These are phyloP conservation scores for Boulengeromyrus knoepffleri DNA, from an alignment of 2,113 vertebrate species.

Conservation along the genomic window DNA sequence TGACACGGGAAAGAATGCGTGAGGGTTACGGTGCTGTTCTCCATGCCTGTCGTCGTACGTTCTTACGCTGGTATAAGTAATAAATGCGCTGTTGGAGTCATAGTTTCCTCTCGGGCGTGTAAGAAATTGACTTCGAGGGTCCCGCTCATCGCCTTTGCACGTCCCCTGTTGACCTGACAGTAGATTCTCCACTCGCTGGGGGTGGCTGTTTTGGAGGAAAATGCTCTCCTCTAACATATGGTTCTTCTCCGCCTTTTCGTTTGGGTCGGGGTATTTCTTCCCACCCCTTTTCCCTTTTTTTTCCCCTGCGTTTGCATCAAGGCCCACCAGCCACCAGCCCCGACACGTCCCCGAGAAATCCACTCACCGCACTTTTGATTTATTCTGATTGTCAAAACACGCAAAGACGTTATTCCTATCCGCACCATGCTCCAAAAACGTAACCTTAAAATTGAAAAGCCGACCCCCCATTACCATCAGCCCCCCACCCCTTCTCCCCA, in stretches of 20 bases:
- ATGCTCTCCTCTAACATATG: constrained; percentile 1
- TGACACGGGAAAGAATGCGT: neutral
- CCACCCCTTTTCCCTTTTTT: too few relatives aligned
- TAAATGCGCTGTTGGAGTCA: neutral
- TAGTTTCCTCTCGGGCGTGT: neutral
- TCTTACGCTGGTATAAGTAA: neutral
- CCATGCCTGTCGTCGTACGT: neutral
- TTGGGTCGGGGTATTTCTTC: neutral
- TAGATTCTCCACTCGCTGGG: neutral
- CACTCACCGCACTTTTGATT: constrained; percentile 37
- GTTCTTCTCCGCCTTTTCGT: neutral
- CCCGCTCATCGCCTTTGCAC: neutral
- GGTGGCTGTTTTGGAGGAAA: neutral
- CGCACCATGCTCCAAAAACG: constrained; percentile 41
- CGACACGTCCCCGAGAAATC: constrained; percentile 18
- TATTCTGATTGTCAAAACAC: constrained; percentile 53
- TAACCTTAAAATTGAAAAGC: constrained; percentile 32
- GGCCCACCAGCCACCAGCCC: neutral
- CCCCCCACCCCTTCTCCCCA: neutral
- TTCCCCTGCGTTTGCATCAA: neutral
- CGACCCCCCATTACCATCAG: neutral
- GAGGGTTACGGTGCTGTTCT: neutral
- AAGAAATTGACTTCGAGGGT: neutral
- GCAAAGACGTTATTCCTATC: constrained; percentile 39
- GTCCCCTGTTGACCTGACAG: neutral